Evolutionary conservation across 1,140 invertebrate species (phyloP).

Genomic region (Philotrypesis tridentata): DNA sequence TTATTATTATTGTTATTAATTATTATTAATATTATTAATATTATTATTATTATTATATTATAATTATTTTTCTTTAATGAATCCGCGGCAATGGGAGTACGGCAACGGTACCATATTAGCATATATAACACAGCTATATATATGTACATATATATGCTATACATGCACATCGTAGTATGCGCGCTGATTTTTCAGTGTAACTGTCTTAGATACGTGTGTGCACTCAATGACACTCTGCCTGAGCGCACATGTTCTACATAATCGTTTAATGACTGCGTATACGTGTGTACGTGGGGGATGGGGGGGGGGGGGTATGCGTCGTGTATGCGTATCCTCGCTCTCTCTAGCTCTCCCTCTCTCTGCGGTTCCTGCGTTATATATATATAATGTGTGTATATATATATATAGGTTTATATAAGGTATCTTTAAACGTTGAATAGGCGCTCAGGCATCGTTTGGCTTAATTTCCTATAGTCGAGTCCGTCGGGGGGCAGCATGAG

Average conservation of each 20-base stretch:
- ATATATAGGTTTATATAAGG: neutral
- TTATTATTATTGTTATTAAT: no score
- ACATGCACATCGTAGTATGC: neutral
- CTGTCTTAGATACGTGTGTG: neutral
- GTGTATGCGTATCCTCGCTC: no score
- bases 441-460: slow-evolving; percentile 47
- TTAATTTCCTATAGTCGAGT: slow-evolving; percentile 39
- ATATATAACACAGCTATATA: slow-evolving; percentile 1
- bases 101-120: neutral
- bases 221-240: slow-evolving; percentile 1
- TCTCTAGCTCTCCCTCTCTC: no score
- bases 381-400: no score
- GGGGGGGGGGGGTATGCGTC: no score
- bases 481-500: slow-evolving; percentile 26
- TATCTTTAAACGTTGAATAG: slow-evolving; percentile 40
- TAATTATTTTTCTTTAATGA: no score
- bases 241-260: neutral
- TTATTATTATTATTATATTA: no score
- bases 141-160: slow-evolving; percentile 1
- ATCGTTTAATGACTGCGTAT: neutral
- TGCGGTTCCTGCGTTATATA: no score
- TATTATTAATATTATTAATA: no score
- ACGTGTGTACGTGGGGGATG: no score
- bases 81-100: neutral
- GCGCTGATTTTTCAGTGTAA: no score